Evolutionary conservation across 92 coral and sea anemone species (phyloP).

Genomic region (Plumapathes pennacea): DNA sequence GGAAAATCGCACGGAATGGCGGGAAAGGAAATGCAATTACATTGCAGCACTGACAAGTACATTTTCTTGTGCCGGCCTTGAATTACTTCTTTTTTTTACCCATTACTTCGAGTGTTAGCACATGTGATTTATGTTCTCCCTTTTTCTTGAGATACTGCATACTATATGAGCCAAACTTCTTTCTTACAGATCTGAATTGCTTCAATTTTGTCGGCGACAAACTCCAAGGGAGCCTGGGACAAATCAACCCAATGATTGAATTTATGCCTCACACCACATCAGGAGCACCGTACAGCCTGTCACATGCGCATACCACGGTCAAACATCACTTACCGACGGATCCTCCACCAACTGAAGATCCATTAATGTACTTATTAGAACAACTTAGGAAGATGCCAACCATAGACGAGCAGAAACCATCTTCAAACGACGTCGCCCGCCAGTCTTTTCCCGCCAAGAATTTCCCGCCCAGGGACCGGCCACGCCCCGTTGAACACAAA

Average conservation of each 20-base stretch:
- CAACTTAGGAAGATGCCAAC: constrained; percentile 60
- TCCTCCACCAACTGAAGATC: constrained; percentile 3
- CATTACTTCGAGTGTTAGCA: no score
- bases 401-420: neutral
- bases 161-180: no score
- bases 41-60: no score
- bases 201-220: constrained; percentile 76
- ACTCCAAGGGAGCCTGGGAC: constrained; percentile 67
- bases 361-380: constrained; percentile 60
- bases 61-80: no score
- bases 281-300: constrained; percentile 72
- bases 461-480: no score
- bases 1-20: no score
- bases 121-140: no score
- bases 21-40: no score
- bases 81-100: neutral
- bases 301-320: constrained; percentile 35
- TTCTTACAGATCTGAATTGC: constrained; percentile 71
- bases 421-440: no score
- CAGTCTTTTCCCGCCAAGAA: no score
- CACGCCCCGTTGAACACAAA: no score
- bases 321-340: constrained; percentile 6
- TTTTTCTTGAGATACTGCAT: no score
- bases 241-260: constrained; percentile 92
- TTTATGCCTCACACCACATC: constrained; percentile 89